These are phyloP conservation scores for Leptopilina myrica DNA, from an alignment of 2,888 invertebrate genomes.

Conservation along the genomic window DNA sequence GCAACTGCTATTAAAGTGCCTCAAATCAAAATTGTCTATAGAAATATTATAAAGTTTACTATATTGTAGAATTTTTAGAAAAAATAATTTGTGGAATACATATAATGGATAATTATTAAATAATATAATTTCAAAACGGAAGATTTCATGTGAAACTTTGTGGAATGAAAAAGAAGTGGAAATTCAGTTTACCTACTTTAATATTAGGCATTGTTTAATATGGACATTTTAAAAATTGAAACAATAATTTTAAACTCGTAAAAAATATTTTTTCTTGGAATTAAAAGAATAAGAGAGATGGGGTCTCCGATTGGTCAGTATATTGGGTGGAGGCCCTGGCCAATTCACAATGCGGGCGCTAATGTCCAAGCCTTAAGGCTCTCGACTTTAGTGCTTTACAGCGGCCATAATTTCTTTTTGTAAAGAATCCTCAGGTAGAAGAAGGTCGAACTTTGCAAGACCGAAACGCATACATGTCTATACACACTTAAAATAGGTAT, in stretches of 20 bases:
- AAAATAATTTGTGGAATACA: no score
- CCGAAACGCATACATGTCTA: constrained; percentile 1
- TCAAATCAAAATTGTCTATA: no score
- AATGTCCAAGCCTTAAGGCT: constrained; percentile 55
- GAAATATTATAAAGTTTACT: no score
- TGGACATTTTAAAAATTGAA: background rate
- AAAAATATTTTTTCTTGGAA: constrained; percentile 21
- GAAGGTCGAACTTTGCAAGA: constrained; percentile 48
- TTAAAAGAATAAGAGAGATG: constrained; percentile 40
- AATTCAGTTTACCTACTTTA: no score
- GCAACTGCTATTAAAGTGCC: no score
- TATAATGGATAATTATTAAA: no score
- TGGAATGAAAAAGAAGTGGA: no score
- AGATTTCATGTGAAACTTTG: no score
- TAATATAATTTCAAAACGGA: no score
- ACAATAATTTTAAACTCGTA: constrained; percentile 15
- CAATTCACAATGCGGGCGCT: constrained; percentile 68
- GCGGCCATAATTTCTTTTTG: constrained; percentile 58
- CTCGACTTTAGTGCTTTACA: constrained; percentile 58
- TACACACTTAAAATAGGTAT: constrained; percentile 25
- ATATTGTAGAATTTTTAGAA: no score
- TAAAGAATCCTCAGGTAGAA: constrained; percentile 56
- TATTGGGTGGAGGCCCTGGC: constrained; percentile 53
- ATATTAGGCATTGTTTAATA: background rate
- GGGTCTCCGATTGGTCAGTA: constrained; percentile 15